Base-by-base conservation (phyloP, 2,113 vertebrate genomes). In the Rutilus rutilus region DNA sequence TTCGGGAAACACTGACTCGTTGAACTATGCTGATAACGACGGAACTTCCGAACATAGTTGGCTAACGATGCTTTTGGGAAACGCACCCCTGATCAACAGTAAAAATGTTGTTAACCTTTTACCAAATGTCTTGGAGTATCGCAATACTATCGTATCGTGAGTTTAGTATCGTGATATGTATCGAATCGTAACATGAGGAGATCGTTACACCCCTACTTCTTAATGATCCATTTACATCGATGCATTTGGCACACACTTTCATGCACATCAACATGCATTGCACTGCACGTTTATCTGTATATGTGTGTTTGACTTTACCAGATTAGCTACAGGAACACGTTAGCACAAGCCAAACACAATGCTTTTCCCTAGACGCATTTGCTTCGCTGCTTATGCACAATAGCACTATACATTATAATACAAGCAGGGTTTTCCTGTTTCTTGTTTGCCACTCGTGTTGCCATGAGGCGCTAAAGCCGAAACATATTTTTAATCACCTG, bases 341-440 rank as follows among this genome's bases (percentile, higher is more conserved):
- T 5, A 21, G 36, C 65, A 7, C 6, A 30, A 33, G 27, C 5
- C 6, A 17, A 62, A 27, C 78, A 47, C 60, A 81, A 81, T 81
- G 42, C 14, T 47, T 65, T 65, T 52, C 79, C 79, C 79, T 15
- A 36, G 79, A 67, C 59, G 0, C 6, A n/a, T 65, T 50, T 6
- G 25, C 42, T 50, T 2, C 4, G 5, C 59, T n/a, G 9, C 19
- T 17, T 6, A 6, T 80, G 33, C 64, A 82, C 79, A 82, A 81
- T 81, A 65, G 42, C 12, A 1, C 45, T 52, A 82, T 82, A 69
- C 11, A 12, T 52, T 69, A 21, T 27, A 25, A 42, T 17, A 42
- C 30, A 82, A 82, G 19, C 79, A 69, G 45, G 42, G 17, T n/a
- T 67, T 82, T 82, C 79, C 79, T 82, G 79, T 82, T 82, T 82